phyloP scores from a whole-genome alignment of 2,888 invertebrate genomes.

The Cephus pygmeus region DNA sequence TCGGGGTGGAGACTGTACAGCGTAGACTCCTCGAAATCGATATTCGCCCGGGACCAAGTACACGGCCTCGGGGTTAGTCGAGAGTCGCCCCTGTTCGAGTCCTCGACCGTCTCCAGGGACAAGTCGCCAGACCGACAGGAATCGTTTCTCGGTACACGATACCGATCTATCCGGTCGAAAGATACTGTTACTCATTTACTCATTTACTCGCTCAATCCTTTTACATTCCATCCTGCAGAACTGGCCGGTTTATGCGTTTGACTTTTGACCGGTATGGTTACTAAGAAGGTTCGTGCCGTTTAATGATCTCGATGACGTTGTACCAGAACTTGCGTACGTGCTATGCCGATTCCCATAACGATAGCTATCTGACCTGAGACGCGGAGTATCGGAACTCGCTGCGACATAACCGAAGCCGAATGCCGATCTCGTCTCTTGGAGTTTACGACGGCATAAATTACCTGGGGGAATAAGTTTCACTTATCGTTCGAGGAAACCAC shows the following conservation, averaged over 20 bases:
- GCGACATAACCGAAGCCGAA: conserved; percentile 1
- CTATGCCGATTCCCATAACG: conserved; percentile 38
- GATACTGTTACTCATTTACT: not conserved
- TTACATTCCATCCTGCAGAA: not conserved
- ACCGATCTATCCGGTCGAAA: not conserved
- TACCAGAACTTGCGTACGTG: not conserved
- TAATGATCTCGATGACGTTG: not conserved
- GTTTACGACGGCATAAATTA: not conserved
- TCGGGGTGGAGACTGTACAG: conserved; percentile 10
- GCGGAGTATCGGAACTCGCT: conserved; percentile 29
- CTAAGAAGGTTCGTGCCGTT: not conserved
- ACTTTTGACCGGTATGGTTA: conserved; percentile 1
- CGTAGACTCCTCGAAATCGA: not conserved
- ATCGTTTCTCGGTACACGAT: not conserved
- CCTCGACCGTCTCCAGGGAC: not conserved
- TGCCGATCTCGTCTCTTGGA: not conserved
- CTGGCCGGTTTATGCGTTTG: not conserved
- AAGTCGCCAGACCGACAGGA: not conserved
- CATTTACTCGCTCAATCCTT: not conserved
- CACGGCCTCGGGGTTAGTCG: not conserved
- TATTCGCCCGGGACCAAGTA: not conserved
- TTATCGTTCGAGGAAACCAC: not conserved
- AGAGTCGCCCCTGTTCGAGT: not conserved
- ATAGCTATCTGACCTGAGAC: conserved; percentile 49
- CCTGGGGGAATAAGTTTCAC: not conserved